Conservation (phyloP, 1,140 invertebrate species). For the Agrypnia vestita region DNA sequence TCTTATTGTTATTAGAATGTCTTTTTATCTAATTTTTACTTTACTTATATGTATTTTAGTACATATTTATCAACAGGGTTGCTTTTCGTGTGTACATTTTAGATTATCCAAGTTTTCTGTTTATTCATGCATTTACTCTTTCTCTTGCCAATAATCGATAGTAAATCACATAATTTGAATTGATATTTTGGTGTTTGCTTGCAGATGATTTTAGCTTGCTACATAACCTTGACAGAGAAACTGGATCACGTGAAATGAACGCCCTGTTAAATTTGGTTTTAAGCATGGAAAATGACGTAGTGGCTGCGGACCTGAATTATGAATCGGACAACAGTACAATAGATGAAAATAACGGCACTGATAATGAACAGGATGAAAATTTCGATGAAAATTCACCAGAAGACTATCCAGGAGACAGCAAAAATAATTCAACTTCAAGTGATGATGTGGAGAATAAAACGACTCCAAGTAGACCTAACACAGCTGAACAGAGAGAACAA, state of each 20-base stretch:
- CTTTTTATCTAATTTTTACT: no score
- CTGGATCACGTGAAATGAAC: slow-evolving; percentile 71
- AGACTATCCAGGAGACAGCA: not conserved
- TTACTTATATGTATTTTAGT: no score
- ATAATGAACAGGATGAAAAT: not conserved
- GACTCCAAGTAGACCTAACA: not conserved
- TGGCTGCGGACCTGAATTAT: slow-evolving; percentile 48
- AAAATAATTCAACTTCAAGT: not conserved
- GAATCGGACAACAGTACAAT: slow-evolving; percentile 8
- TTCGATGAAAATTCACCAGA: not conserved
- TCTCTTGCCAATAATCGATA: no score
- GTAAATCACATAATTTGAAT: no score
- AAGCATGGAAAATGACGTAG: slow-evolving; percentile 67
- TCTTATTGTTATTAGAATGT: no score
- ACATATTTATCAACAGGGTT: no score
- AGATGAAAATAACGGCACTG: slow-evolving; percentile 6
- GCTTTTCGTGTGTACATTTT: no score
- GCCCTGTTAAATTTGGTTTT: slow-evolving; percentile 70
- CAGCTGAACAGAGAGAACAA: not conserved
- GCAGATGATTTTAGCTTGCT: slow-evolving; percentile 67
- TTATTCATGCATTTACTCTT: no score
- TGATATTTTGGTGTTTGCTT: slow-evolving; percentile 21
- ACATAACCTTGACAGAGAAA: slow-evolving; percentile 67
- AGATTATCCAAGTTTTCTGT: no score
- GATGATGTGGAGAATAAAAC: not conserved